Evolutionary conservation across 2,888 invertebrate species (phyloP).

Genomic region (Sphecodes monilicornis): DNA sequence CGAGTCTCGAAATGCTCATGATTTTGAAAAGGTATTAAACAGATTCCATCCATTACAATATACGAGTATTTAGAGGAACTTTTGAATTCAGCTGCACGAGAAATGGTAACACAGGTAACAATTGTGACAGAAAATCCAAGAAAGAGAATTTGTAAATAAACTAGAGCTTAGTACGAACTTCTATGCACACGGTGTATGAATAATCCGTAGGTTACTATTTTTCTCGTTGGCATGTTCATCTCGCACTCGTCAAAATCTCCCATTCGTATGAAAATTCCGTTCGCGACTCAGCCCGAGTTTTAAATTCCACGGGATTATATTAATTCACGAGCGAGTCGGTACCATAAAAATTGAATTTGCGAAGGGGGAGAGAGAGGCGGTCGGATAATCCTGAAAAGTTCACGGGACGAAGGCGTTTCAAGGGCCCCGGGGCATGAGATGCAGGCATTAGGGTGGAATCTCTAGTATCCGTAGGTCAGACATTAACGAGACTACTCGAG

Average conservation of each 20-base stretch:
- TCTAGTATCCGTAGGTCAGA: conserved; percentile 44
- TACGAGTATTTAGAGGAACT: no score
- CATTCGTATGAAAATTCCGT: not conserved
- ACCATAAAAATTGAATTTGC: conserved; percentile 33
- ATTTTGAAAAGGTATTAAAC: no score
- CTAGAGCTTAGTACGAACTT: no score
- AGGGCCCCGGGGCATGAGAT: not conserved
- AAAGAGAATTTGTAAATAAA: not conserved
- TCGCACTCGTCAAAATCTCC: not conserved
- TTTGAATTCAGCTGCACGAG: no score
- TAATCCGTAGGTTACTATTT: not conserved
- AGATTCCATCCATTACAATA: not conserved
- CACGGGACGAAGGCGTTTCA: conserved; percentile 21
- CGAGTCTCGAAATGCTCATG: no score
- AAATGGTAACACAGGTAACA: no score
- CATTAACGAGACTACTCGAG: conserved; percentile 47
- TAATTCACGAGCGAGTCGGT: not conserved
- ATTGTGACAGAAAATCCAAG: no score
- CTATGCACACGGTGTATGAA: not conserved
- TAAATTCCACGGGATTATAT: not conserved
- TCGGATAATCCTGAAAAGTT: conserved; percentile 24
- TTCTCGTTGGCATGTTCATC: not conserved
- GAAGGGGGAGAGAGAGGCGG: not conserved
- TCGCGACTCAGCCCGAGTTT: not conserved
- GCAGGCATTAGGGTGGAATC: conserved; percentile 45